Evolutionary conservation across 2,888 invertebrate genomes (phyloP), one percentile per base, ranked within the genome.

Genomic region (Poecilus cupreus): DNA sequence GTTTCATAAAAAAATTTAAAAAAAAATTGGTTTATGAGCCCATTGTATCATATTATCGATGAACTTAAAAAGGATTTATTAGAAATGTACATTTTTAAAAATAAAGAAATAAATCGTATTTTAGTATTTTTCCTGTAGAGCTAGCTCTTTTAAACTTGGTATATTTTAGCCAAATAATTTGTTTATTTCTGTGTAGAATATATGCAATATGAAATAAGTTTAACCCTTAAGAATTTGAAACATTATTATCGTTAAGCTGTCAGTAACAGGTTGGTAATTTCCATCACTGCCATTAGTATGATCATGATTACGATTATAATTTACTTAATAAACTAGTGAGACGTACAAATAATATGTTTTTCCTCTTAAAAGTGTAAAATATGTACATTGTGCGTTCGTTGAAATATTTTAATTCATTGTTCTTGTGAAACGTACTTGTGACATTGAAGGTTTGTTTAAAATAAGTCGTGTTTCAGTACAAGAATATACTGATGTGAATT

Each of bases 271-370:
- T 60, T 60, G 60, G 60, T 60, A 49, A 77, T 70, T 76, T 81
- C 46, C 26, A 83, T 82, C 83, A 83, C 83, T 83, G 83, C 83
- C 83, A 81, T 82, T 83, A 83, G 77, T 77, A 60, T 64, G 68
- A 79, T 76, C 64, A 64, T 78, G 24, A 64, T 26, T 22, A 78
- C 43, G 22, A 22, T 54, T 79, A 37, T 70, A 43, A 49, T 80
- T 70, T 80, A 20, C 54, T 22, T 78, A 22, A 64, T 2, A 78
- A 57, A 79, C 72, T 39, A 80, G 54, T 39, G 37, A 72, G 72
- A 72, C 80, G 80, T 80, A 80, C 80, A 80, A 80, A 80, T 68
- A 26, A 22, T 80, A 51, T 37, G 54, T 72, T 80, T 57, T 68
- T 43, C 43, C 39, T 26, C 6, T 24, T 32, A 54, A 75, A 26